phyloP scores from a whole-genome alignment of 1,140 invertebrate species.

The Lithobius niger region DNA sequence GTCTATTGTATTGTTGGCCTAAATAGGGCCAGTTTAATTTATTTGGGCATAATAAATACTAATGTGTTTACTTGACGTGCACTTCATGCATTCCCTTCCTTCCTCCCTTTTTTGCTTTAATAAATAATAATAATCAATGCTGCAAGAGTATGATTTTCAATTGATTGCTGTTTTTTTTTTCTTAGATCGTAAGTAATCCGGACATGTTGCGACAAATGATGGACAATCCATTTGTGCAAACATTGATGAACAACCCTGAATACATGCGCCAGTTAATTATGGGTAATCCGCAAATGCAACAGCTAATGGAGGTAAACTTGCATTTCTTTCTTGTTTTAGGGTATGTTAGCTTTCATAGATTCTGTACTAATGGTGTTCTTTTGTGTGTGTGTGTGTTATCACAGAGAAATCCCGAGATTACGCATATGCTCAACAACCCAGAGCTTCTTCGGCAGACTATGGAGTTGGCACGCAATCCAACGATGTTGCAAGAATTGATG shows the following conservation, averaged over 20 bases:
- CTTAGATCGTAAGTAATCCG: constrained; percentile 70
- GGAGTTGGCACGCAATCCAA: constrained; percentile 93
- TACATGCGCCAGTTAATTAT: constrained; percentile 85
- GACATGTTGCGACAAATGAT: constrained; percentile 85
- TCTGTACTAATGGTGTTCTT: not conserved
- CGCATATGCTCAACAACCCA: constrained; percentile 97
- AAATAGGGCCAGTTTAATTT: too few species aligned
- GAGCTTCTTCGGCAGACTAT: constrained; percentile 92
- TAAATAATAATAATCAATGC: too few species aligned
- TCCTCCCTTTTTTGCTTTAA: too few species aligned
- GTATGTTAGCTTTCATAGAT: constrained; percentile 20
- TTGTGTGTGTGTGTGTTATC: constrained; percentile 12
- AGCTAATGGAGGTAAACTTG: constrained; percentile 69
- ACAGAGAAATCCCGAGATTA: constrained; percentile 91
- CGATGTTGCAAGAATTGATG: constrained; percentile 97
- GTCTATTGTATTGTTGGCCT: too few species aligned
- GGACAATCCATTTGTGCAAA: constrained; percentile 93
- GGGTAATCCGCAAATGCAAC: constrained; percentile 96
- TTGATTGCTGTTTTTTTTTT: too few species aligned
- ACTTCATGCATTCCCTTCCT: too few species aligned
- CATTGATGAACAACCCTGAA: constrained; percentile 93
- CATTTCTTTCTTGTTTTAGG: constrained; percentile 51
- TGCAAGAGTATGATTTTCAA: too few species aligned
- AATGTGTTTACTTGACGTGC: too few species aligned
- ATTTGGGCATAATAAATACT: too few species aligned